Percentiles rank a stretch among this genome's conserved stretches.
phyloP scores from a whole-genome alignment of 2,113 vertebrate species.

The Cavia aperea region DNA sequence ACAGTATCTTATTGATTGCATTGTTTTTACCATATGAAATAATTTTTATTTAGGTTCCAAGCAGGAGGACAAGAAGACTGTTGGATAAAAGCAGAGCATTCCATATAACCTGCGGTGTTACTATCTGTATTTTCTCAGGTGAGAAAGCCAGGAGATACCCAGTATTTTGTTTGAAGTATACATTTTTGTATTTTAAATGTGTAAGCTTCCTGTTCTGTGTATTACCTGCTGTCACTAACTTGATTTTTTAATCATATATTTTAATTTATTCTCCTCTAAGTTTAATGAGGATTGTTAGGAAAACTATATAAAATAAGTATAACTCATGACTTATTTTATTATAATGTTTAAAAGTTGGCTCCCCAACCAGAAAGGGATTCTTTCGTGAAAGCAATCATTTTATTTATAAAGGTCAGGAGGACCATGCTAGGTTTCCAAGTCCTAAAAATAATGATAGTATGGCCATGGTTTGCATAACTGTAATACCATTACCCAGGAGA shows the following conservation, averaged over 20 bases:
- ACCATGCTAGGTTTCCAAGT: not conserved
- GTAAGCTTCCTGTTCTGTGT: not conserved
- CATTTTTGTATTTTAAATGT: not conserved
- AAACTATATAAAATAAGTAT: not conserved
- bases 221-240: not conserved
- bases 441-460: not conserved
- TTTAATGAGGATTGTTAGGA: not conserved
- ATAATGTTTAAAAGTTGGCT: not conserved
- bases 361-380: not conserved
- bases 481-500: not conserved
- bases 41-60: conserved; percentile 80
- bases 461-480: not conserved
- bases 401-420: not conserved
- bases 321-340: not conserved
- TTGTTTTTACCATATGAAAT: not conserved
- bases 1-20: not conserved
- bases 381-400: conserved; percentile 32
- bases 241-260: not conserved
- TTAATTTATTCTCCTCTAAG: not conserved
- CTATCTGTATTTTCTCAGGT: conserved; percentile 93
- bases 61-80: conserved; percentile 87
- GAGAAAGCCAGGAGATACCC: conserved; percentile 49
- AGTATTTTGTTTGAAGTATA: not conserved
- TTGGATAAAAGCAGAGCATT: conserved; percentile 92
- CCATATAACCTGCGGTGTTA: conserved; percentile 87